Base-by-base conservation (phyloP, 2,888 invertebrate species). In the Lycaena phlaeas region DNA sequence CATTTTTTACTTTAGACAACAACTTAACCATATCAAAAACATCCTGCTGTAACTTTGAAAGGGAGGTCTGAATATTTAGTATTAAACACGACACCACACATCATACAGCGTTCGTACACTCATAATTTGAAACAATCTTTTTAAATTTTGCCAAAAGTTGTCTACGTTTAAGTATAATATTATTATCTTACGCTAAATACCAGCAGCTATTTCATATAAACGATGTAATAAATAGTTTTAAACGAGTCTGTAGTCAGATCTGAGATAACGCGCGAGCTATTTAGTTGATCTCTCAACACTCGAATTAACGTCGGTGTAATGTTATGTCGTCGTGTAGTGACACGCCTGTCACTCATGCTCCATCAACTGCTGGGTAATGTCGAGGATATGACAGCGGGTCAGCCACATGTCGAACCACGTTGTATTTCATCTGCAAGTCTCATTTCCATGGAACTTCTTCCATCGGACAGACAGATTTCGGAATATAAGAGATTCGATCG, bases 291-390 rank as follows among this genome's bases (percentile, higher is more conserved):
- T 63, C 64, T 70, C 68, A 61, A 53, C 62, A 60, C 61, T 70
- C 70, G 72, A 78, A 82, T 81, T 75, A 77, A 81, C 85, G 76
- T 71, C 68, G 55, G 65, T 68, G 68, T 66, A 79, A 85, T 66
- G 82, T 79, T 74, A 79, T 68, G 63, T 75, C 76, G 73, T 56
- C 63, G 59, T 62, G 56, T 57, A 48, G 61, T 59, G 58, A 57
- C n/a, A n/a, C 64, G 65, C 68, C 67, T 79, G 85, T 79, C 84
- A 79, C 77, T 85, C 85, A 85, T 82, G 81, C 78, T 75, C 72
- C 81, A 85, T 85, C 84, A 84, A 84, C 74, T 78, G 76, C 72
- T 78, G 72, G 75, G 76, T 74, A 70, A 74, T 66, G 64, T 69
- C 64, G 65, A 71, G 67, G 70, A 68, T 77, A 77, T 81, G 79